phyloP scores from a whole-genome alignment of 2,888 invertebrate species.

The Allophyes oxyacanthae region DNA sequence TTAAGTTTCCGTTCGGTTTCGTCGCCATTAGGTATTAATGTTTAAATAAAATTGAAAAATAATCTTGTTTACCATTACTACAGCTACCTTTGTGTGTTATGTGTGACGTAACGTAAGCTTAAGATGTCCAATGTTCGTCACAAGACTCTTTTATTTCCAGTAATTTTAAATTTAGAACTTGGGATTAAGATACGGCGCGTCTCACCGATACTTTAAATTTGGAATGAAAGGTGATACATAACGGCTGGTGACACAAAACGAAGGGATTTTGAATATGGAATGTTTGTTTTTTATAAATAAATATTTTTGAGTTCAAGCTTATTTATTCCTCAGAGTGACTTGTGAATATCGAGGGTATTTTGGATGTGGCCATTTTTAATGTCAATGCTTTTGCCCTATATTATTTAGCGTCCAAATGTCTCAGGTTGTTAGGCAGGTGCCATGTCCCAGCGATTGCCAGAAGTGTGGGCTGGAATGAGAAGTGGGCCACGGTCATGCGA shows the following conservation, averaged over 20 bases:
- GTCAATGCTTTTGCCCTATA: slow-evolving; percentile 16
- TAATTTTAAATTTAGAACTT: slow-evolving; percentile 84
- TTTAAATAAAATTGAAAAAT: too few relatives aligned
- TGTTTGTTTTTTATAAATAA: slow-evolving; percentile 24
- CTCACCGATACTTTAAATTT: slow-evolving; percentile 81
- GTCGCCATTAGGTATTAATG: slow-evolving; percentile 5
- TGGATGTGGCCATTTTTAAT: slow-evolving; percentile 3
- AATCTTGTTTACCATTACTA: too few relatives aligned
- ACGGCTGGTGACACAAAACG: slow-evolving; percentile 70
- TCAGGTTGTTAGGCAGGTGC: slow-evolving; percentile 58
- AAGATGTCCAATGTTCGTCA: slow-evolving; percentile 59
- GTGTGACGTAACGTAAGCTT: slow-evolving; percentile 43
- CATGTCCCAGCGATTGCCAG: slow-evolving; percentile 71
- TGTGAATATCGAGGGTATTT: not conserved
- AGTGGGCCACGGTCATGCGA: slow-evolving; percentile 76
- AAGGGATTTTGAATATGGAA: slow-evolving; percentile 58
- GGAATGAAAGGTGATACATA: slow-evolving; percentile 79
- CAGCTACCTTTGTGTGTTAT: slow-evolving; percentile 3
- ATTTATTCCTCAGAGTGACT: not conserved
- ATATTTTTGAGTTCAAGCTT: slow-evolving; percentile 1
- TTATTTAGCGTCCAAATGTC: slow-evolving; percentile 42
- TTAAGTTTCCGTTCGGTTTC: slow-evolving; percentile 14
- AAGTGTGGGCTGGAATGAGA: slow-evolving; percentile 77
- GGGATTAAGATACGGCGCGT: slow-evolving; percentile 82
- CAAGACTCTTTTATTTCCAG: slow-evolving; percentile 81